A percentile compares a stretch with the other conserved stretches of the same genome.
Conservation (phyloP, 2,113 vertebrate genomes). For the Mustela lutreola region DNA sequence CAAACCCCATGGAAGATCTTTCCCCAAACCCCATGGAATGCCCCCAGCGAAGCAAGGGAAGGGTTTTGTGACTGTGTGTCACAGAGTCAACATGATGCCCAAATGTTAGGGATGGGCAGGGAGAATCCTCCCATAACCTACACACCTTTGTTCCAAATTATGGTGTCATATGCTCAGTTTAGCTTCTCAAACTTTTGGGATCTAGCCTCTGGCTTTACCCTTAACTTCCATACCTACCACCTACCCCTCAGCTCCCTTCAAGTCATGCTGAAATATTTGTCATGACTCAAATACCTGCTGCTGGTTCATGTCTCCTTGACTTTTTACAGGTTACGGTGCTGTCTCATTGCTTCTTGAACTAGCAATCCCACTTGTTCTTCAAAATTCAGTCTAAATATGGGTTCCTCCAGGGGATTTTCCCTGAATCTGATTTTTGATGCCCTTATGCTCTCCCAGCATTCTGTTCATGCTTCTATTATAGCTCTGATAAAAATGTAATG, state of each 20-base stretch:
- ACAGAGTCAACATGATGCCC: rapidly evolving
- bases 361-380: not conserved
- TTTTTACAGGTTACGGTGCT: not conserved
- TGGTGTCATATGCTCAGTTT: not conserved
- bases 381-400: slow-evolving; percentile 14
- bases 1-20: not conserved
- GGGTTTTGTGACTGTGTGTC: too few species aligned
- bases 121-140: not conserved
- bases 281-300: not conserved
- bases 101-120: not conserved
- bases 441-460: not conserved
- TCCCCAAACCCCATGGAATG: not conserved
- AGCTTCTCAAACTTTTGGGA: not conserved
- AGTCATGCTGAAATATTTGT: not conserved
- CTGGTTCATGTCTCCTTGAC: not conserved
- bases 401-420: not conserved
- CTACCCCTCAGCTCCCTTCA: not conserved
- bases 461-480: not conserved
- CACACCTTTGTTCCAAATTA: not conserved
- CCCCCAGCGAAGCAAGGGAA: not conserved
- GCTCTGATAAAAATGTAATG: not conserved
- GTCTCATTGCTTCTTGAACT: not conserved
- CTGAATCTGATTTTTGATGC: slow-evolving; percentile 2
- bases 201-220: not conserved
- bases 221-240: not conserved